Conservation (phyloP, 2,888 invertebrate species). For the Melolontha melolontha region DNA sequence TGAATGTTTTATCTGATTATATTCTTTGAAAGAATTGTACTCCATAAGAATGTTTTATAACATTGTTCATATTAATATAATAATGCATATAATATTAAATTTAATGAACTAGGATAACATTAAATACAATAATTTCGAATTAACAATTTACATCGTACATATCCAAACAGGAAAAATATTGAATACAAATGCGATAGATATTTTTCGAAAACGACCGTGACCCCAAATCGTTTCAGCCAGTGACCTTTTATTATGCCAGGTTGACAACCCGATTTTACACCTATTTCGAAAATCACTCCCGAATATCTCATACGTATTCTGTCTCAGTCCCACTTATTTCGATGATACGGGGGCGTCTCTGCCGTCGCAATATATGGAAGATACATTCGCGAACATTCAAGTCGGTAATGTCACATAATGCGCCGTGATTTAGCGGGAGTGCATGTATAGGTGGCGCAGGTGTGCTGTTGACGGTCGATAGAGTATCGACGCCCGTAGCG, state of each 20-base stretch:
- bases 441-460: constrained; percentile 46
- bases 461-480: constrained; percentile 53
- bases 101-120: too few relatives aligned
- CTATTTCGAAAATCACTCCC: constrained; percentile 26
- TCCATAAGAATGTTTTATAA: too few relatives aligned
- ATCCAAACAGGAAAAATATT: too few relatives aligned
- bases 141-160: too few relatives aligned
- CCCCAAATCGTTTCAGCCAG: constrained; percentile 20
- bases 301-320: not conserved
- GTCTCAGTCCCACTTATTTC: not conserved
- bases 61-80: too few relatives aligned
- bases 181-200: too few relatives aligned
- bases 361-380: not conserved
- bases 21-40: too few relatives aligned
- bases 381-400: constrained; percentile 17
- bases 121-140: too few relatives aligned
- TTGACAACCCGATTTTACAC: constrained; percentile 29
- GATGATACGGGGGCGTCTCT: not conserved
- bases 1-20: too few relatives aligned
- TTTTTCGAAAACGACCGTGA: constrained; percentile 15
- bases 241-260: constrained; percentile 28
- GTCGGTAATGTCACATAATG: constrained; percentile 47
- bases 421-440: constrained; percentile 46
- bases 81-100: too few relatives aligned
- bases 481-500: constrained; percentile 49